Conservation (phyloP, 1,140 invertebrate genomes). For the Solenopsis fugax region DNA sequence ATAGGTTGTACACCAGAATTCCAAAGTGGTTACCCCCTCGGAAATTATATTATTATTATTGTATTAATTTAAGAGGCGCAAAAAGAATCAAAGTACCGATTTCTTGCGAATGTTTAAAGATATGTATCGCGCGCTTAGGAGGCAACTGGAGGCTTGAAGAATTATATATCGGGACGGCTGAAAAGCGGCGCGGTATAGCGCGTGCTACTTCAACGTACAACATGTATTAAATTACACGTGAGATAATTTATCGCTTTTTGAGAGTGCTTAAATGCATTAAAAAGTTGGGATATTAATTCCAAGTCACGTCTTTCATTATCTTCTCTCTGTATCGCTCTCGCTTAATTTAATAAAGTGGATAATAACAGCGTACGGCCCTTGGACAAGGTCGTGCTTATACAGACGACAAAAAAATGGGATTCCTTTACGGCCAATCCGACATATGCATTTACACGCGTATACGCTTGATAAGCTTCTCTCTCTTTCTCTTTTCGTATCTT, state of each 20-base stretch:
- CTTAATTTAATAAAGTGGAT: conserved; percentile 63
- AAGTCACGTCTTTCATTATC: conserved; percentile 57
- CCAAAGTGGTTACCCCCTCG: too few species aligned
- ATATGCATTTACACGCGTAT: background rate
- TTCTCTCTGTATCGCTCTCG: conserved; percentile 45
- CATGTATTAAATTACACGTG: conserved; percentile 34
- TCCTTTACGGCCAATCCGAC: background rate
- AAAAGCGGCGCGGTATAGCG: background rate
- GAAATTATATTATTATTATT: too few species aligned
- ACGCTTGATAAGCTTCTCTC: background rate
- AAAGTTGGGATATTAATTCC: conserved; percentile 55
- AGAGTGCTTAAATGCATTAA: conserved; percentile 55
- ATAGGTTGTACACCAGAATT: too few species aligned
- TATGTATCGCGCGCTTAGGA: background rate
- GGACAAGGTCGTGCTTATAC: conserved; percentile 41
- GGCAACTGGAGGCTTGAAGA: background rate
- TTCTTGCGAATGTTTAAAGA: background rate
- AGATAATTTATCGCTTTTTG: conserved; percentile 51
- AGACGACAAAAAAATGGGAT: conserved; percentile 11
- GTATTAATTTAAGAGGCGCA: background rate
- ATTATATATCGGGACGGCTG: conserved; percentile 6
- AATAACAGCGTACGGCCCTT: conserved; percentile 42
- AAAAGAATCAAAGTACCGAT: background rate
- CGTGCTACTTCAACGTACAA: background rate
- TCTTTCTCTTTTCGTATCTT: too few species aligned